Base-by-base conservation (phyloP, 2,797 vertebrate genomes). In the Crossoptilon crossoptilon region DNA sequence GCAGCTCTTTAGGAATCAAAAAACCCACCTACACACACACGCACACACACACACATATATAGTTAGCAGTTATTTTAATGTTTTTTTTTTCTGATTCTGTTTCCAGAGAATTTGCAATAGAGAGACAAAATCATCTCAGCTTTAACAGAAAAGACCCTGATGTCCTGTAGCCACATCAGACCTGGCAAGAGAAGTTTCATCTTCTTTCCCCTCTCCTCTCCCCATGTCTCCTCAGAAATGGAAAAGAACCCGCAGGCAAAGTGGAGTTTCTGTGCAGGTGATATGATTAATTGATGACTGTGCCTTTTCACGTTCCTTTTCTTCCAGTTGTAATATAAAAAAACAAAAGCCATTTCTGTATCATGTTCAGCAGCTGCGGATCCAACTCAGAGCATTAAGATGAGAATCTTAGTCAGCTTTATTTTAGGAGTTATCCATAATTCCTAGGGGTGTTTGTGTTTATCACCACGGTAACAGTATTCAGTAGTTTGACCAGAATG, bases 251-350 rank as follows among this genome's bases (percentile, higher is more conserved):
- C 62, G 2, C 48, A 53, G 79, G 88, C 71, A 66, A 35, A 64
- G 69, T 71, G 62, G 53, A 33, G 10, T 35, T 88, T 16, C 14
- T 22, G 11, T 22, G 35, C 18, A 60, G 29, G 35, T 48, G 14
- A 1, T 37, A 14, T 15, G 44, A 39, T 7, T 74, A 39, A 26
- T 22, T 44, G n/a, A 13, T 4, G 0, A 2, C 9, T 70, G 41
- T 67, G 46, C 55, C 3, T 70, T 76, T 11, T 37, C 49, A 5
- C 12, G 6, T 72, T 56, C 70, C 23, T 44, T 49, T 43, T 95
- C 86, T 90, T 94, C 46, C 48, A 86, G 35, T 86, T 87, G 24
- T 16, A 8, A 27, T 58, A 64, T 37, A 11, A 83, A 93, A 91
- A 78, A 91, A 10, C 39, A 27, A 29, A 89, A 78, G 35, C 63